Percentiles rank a stretch among this genome's conserved stretches.
phyloP scores from a whole-genome alignment of 2,888 invertebrate species.

The Philaethria dido region DNA sequence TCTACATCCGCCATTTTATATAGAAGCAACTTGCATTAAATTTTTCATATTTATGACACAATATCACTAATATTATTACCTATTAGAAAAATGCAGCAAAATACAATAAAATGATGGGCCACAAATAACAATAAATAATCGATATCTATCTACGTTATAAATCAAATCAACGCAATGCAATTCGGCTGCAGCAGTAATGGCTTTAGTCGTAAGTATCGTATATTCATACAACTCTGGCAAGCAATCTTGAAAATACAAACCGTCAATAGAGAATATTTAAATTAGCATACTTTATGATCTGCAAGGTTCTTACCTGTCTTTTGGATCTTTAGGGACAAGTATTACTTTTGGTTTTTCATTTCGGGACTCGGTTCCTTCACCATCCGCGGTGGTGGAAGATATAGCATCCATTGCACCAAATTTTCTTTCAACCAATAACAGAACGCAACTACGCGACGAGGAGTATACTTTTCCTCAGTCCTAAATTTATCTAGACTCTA shows the following conservation, averaged over 20 bases:
- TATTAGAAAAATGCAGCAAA: too few species aligned
- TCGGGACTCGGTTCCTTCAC: background rate
- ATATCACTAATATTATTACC: too few species aligned
- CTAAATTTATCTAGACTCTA: too few species aligned
- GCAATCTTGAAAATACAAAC: too few species aligned
- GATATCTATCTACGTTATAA: too few species aligned
- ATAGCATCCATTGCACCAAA: conserved; percentile 1
- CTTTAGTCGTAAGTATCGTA: too few species aligned
- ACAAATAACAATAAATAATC: too few species aligned
- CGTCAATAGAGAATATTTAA: background rate
- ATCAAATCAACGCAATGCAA: too few species aligned
- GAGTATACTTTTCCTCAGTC: background rate
- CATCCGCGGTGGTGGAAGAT: conserved; percentile 7
- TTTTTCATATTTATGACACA: too few species aligned
- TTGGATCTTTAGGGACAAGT: background rate
- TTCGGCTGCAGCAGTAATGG: too few species aligned
- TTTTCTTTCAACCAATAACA: background rate
- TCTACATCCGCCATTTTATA: conserved; percentile 3
- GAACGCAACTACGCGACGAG: background rate
- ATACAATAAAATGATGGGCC: too few species aligned
- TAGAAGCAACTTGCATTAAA: background rate
- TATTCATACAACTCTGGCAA: too few species aligned
- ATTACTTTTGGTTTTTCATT: background rate
- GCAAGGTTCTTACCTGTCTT: background rate
- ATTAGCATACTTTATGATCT: background rate